Conservation (phyloP, 2,113 vertebrate species). For the Eublepharis macularius region DNA sequence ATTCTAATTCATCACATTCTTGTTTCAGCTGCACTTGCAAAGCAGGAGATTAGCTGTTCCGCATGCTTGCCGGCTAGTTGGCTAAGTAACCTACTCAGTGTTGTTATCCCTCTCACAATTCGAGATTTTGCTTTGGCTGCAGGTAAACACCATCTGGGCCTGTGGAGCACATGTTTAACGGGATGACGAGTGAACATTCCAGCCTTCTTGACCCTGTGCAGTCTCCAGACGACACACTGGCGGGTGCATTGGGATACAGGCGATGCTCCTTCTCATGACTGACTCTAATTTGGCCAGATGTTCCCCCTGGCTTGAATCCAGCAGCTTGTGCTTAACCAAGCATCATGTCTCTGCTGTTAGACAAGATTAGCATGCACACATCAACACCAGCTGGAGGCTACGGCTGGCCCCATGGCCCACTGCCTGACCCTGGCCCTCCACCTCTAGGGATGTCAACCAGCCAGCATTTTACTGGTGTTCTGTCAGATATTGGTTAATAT, state of each 20-base stretch:
- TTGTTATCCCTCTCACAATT: not conserved
- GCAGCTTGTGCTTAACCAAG: not conserved
- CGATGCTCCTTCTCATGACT: accelerated
- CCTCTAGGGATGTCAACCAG: not conserved
- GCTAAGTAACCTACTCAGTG: not conserved
- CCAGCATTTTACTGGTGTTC: not conserved
- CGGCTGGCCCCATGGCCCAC: not conserved
- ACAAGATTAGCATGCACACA: not conserved
- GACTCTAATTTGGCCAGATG: not conserved
- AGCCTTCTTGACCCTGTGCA: not conserved
- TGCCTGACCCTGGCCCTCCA: not conserved
- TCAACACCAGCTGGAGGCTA: not conserved
- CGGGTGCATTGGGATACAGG: not conserved
- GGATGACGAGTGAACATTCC: not conserved
- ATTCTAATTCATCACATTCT: not conserved
- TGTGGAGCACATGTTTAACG: not conserved
- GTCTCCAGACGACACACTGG: not conserved
- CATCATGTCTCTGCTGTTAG: constrained; percentile 1
- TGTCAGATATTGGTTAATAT: too few species aligned
- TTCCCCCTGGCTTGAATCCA: not conserved
- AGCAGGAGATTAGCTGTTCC: not conserved
- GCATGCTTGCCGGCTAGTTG: not conserved
- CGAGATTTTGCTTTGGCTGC: not conserved
- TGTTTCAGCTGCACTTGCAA: not conserved
- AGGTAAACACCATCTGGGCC: not conserved